Conservation (phyloP, 2,797 vertebrate species). For the Bradypodion ventrale region DNA sequence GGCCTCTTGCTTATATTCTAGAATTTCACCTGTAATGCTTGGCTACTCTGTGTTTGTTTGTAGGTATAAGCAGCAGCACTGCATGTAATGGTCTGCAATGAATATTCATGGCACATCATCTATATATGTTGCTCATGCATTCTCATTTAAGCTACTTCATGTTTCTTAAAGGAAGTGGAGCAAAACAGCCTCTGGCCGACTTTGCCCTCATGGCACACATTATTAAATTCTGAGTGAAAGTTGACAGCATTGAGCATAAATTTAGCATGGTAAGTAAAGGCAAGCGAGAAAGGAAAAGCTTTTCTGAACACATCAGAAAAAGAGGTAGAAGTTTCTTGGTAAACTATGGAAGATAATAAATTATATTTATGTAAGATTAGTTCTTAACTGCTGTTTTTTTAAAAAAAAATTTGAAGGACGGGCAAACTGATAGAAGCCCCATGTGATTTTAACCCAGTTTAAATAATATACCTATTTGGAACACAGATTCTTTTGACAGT, state of each 20-base stretch:
- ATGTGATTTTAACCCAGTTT: no score
- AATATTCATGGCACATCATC: slow-evolving; percentile 40
- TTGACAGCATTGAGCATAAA: slow-evolving; percentile 34
- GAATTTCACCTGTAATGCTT: not conserved
- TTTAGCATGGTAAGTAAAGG: slow-evolving; percentile 31
- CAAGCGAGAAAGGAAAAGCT: slow-evolving; percentile 1
- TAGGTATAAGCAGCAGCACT: slow-evolving; percentile 9
- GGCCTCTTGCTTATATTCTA: not conserved
- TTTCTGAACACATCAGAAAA: not conserved
- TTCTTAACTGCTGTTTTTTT: not conserved
- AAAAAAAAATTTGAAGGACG: no score
- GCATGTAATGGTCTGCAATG: slow-evolving; percentile 28
- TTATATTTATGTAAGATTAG: not conserved
- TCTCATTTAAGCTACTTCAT: slow-evolving; percentile 30
- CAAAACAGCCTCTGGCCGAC: slow-evolving; percentile 34
- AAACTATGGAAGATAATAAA: not conserved
- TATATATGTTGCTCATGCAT: slow-evolving; percentile 30
- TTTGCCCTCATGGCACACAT: slow-evolving; percentile 34
- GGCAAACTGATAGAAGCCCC: no score
- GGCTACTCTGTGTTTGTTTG: slow-evolving; percentile 1
- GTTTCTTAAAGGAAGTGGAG: slow-evolving; percentile 36
- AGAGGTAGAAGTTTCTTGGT: not conserved
- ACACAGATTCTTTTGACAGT: no score
- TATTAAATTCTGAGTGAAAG: slow-evolving; percentile 40
- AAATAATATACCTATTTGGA: no score